phyloP scores from a whole-genome alignment of 2,113 vertebrate genomes.

The Pseudorasbora parva region DNA sequence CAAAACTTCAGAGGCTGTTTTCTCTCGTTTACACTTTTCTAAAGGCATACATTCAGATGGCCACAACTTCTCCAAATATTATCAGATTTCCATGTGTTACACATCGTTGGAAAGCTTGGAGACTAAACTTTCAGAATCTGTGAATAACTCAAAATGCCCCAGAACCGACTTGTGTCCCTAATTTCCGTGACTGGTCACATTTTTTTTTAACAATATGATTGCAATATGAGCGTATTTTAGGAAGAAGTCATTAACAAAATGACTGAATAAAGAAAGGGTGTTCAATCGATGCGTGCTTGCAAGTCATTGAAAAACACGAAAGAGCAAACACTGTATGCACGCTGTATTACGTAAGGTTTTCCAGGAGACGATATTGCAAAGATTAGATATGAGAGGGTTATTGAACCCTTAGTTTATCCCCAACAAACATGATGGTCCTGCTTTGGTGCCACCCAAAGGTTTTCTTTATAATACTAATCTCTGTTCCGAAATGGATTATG shows the following conservation, averaged over 20 bases:
- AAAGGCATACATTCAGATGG: too few relatives aligned
- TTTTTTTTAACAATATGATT: background rate
- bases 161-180: too few relatives aligned
- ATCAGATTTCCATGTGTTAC: too few relatives aligned
- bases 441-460: background rate
- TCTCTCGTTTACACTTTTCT: too few relatives aligned
- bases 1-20: too few relatives aligned
- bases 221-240: background rate
- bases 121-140: too few relatives aligned
- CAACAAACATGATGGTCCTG: background rate
- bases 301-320: background rate
- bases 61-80: too few relatives aligned
- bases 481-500: background rate
- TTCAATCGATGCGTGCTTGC: background rate
- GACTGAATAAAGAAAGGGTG: background rate
- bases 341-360: too few relatives aligned
- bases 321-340: background rate
- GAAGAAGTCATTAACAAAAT: background rate
- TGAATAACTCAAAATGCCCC: too few relatives aligned
- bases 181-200: too few relatives aligned
- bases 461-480: constrained; percentile 2
- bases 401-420: constrained; percentile 5
- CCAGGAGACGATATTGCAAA: background rate
- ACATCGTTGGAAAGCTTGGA: too few relatives aligned
- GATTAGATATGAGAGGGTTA: background rate